phyloP scores from a whole-genome alignment of 2,797 vertebrate species.

The Melanotaenia boesemani region DNA sequence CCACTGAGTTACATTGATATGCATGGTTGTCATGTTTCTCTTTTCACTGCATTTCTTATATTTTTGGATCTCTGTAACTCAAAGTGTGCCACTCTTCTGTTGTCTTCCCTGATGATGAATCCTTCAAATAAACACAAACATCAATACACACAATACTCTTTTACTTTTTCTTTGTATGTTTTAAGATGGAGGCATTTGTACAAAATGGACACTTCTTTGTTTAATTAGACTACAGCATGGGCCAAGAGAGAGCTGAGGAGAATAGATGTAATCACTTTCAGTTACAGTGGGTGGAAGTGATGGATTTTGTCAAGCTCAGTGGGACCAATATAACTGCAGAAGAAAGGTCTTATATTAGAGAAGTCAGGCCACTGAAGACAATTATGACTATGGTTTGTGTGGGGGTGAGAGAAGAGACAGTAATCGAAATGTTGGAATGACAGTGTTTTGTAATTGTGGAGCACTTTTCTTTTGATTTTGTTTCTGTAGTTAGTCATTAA shows the following conservation, averaged over 20 bases:
- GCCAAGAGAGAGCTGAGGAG: conserved; percentile 29
- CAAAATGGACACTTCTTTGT: conserved; percentile 8
- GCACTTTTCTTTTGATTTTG: not conserved
- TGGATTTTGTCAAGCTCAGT: conserved; percentile 36
- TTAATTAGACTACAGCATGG: conserved; percentile 17
- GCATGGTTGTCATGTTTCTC: not conserved
- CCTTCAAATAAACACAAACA: conserved; percentile 16
- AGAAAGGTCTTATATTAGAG: conserved; percentile 19
- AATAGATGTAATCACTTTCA: conserved; percentile 34
- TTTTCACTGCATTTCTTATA: not conserved
- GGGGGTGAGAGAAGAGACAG: not conserved
- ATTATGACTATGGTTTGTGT: conserved; percentile 8
- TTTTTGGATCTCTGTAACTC: not conserved
- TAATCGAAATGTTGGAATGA: no score
- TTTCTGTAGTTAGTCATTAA: not conserved
- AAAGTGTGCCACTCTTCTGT: no score
- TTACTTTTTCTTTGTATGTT: conserved; percentile 27
- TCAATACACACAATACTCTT: not conserved
- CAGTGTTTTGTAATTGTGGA: no score
- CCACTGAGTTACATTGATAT: not conserved
- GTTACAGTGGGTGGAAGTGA: conserved; percentile 44
- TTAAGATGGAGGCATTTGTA: conserved; percentile 6
- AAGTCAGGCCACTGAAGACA: conserved; percentile 34
- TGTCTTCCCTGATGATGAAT: conserved; percentile 3
- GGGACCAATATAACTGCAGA: conserved; percentile 30